A percentile compares a stretch with the other conserved stretches of the same genome.
phyloP scores from a whole-genome alignment of 2,113 vertebrate species.

The Capreolus pygargus region DNA sequence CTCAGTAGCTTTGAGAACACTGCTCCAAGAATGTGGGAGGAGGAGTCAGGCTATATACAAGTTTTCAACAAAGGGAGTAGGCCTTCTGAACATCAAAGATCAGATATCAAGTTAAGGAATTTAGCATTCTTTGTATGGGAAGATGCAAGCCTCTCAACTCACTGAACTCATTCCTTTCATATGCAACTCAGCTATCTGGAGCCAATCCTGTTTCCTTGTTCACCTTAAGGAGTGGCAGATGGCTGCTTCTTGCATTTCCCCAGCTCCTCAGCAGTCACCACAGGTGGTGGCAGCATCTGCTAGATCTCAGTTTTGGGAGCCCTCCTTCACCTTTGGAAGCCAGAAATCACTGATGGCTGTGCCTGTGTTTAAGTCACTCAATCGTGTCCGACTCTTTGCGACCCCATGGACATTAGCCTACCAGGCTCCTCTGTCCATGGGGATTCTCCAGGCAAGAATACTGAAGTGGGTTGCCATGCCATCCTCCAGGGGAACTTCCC shows the following conservation, averaged over 20 bases:
- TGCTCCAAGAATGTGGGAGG: background rate
- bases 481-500: background rate
- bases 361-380: background rate
- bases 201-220: background rate
- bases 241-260: background rate
- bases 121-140: background rate
- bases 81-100: background rate
- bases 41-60: background rate
- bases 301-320: background rate
- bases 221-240: background rate
- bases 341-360: background rate
- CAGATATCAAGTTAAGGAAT: background rate
- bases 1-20: background rate
- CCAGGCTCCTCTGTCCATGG: background rate
- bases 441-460: background rate
- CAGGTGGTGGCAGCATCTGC: background rate
- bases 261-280: background rate
- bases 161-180: background rate
- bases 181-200: background rate
- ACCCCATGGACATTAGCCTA: background rate
- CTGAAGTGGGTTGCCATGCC: too few species aligned
- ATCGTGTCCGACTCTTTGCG: rapidly evolving
- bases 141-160: background rate
- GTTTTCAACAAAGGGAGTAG: background rate
- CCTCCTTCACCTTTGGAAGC: background rate